Percentiles rank a stretch among this genome's conserved stretches.
Conservation (phyloP, 2,888 invertebrate genomes). For the Diaphora mendica region DNA sequence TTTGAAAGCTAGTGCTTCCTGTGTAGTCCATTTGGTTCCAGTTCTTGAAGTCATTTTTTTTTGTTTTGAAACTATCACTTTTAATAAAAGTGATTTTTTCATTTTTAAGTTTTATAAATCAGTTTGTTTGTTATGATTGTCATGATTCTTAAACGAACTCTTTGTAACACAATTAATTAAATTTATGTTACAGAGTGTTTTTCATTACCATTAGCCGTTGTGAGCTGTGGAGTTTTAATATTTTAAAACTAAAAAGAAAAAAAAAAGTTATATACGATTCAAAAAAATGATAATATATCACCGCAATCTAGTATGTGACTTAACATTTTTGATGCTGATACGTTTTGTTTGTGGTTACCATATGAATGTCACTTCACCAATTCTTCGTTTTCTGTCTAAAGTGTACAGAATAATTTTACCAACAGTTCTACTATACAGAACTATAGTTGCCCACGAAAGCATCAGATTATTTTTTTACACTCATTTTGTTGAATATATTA, state of each 20-base stretch:
- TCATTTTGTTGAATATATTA: neutral
- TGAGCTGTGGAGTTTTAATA: neutral
- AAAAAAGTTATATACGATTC: neutral
- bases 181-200: neutral
- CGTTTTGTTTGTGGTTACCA: constrained; percentile 9
- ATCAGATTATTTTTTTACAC: neutral
- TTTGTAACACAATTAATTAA: no score
- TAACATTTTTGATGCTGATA: neutral
- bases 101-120: no score
- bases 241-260: no score
- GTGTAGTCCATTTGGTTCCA: no score
- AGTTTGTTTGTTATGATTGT: neutral
- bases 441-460: neutral
- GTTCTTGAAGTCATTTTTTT: no score
- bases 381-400: neutral
- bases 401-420: constrained; percentile 1
- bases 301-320: neutral
- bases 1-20: no score
- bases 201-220: neutral
- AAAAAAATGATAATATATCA: neutral
- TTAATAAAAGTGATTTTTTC: no score
- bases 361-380: neutral
- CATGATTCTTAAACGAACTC: neutral
- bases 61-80: no score
- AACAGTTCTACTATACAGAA: neutral